phyloP scores from a whole-genome alignment of 2,113 vertebrate species.

The Xerus inauris region DNA sequence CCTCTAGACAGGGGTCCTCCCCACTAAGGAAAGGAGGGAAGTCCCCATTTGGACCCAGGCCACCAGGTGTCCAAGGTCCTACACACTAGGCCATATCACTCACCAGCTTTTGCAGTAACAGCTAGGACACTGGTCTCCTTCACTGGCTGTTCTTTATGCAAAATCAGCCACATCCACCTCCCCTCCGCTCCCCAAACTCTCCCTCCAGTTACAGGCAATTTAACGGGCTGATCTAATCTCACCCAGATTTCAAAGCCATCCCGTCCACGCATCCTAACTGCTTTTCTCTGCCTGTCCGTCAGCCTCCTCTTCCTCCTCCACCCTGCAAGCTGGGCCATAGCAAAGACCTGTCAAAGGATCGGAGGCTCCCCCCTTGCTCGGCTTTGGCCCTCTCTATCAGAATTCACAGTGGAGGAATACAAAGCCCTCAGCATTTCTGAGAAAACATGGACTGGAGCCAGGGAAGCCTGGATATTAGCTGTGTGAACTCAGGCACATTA shows the following conservation, averaged over 20 bases:
- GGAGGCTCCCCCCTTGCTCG: not conserved
- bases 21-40: not conserved
- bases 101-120: not conserved
- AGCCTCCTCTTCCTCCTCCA: not conserved
- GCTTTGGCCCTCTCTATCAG: not conserved
- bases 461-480: not conserved
- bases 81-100: not conserved
- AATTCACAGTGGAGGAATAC: not conserved
- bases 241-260: constrained; percentile 56
- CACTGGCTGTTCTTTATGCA: constrained; percentile 36
- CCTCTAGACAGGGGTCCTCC: not conserved
- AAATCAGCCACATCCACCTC: not conserved
- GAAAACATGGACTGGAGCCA: not conserved
- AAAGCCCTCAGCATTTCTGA: not conserved
- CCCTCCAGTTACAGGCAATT: constrained; percentile 35
- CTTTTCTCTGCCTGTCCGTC: not conserved
- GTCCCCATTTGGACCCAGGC: not conserved
- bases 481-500: not conserved
- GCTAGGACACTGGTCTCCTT: not conserved
- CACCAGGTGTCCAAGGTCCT: not conserved
- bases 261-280: not conserved
- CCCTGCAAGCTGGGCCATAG: not conserved
- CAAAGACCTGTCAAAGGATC: not conserved
- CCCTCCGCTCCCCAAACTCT: not conserved
- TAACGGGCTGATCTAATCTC: constrained; percentile 72